Percentiles rank a stretch among this genome's conserved stretches.
Evolutionary conservation across 2,113 vertebrate genomes (phyloP).

Genomic region (Harpagus bidentatus): DNA sequence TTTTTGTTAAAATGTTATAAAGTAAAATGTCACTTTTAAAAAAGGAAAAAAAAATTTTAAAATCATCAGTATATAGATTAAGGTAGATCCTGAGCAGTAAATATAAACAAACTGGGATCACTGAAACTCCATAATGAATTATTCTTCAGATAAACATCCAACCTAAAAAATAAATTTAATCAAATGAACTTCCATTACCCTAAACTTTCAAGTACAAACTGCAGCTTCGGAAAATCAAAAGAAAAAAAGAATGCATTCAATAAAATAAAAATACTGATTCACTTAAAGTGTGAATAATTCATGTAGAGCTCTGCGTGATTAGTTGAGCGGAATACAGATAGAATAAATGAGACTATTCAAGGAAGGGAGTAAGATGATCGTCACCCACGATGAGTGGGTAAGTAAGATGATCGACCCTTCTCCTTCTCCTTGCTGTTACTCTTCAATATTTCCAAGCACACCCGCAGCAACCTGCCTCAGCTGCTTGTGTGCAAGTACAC

Average conservation of each 20-base stretch:
- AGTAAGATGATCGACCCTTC: neutral
- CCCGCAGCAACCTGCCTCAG: neutral
- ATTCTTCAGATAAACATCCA: neutral
- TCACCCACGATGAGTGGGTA: neutral
- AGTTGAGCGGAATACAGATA: neutral
- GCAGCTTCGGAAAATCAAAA: neutral
- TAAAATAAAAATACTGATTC: neutral
- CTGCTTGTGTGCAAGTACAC: neutral
- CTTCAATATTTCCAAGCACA: neutral
- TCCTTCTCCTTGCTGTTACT: neutral
- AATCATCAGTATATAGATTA: neutral
- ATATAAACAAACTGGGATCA: neutral
- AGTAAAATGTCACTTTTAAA: neutral
- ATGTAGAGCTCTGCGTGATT: neutral
- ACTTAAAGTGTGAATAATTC: neutral
- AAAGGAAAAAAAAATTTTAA: neutral
- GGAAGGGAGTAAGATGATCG: neutral
- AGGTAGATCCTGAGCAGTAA: neutral
- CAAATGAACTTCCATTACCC: neutral
- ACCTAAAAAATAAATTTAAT: neutral
- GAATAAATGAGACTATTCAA: neutral
- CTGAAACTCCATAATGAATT: neutral
- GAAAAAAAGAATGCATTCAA: neutral
- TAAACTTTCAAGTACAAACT: neutral
- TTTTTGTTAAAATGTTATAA: neutral